These are phyloP conservation scores for Philereme vetulata DNA, from an alignment of 2,888 invertebrate species.

Conservation along the genomic window DNA sequence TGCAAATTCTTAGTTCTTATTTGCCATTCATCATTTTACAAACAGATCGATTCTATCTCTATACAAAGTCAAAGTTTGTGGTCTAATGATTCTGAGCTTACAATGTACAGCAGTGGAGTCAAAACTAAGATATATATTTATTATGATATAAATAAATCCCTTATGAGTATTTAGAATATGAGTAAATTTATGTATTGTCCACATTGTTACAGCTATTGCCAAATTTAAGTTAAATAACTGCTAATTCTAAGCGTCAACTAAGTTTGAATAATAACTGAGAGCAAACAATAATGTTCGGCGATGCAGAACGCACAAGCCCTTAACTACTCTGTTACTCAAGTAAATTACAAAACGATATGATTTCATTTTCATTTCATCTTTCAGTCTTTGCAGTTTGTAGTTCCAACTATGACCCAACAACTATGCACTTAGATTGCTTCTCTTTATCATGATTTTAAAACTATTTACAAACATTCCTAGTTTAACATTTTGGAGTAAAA, in stretches of 20 bases:
- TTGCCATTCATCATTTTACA: no score
- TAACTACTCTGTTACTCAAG: conserved; percentile 72
- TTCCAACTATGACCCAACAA: conserved; percentile 77
- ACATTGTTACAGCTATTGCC: conserved; percentile 35
- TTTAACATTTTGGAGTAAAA: conserved; percentile 63
- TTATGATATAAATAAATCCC: conserved; percentile 23
- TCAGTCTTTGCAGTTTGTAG: conserved; percentile 81
- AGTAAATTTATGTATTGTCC: conserved; percentile 37
- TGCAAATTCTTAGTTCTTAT: no score
- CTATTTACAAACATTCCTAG: conserved; percentile 67
- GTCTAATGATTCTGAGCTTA: not conserved
- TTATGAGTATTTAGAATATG: conserved; percentile 25
- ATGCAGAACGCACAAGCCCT: conserved; percentile 69
- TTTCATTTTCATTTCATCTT: conserved; percentile 73
- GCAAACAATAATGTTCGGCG: conserved; percentile 56
- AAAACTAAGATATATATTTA: not conserved
- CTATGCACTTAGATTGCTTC: conserved; percentile 72
- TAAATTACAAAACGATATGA: conserved; percentile 83
- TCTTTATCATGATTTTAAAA: conserved; percentile 65
- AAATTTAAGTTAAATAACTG: conserved; percentile 28
- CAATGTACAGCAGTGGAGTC: conserved; percentile 14
- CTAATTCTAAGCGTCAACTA: conserved; percentile 33
- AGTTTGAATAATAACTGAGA: conserved; percentile 21
- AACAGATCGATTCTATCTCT: no score
- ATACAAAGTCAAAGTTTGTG: no score